A percentile compares a stretch with the other conserved stretches of the same genome.
Conservation (phyloP, 1,140 invertebrate genomes). For the Caerostris extrusa region DNA sequence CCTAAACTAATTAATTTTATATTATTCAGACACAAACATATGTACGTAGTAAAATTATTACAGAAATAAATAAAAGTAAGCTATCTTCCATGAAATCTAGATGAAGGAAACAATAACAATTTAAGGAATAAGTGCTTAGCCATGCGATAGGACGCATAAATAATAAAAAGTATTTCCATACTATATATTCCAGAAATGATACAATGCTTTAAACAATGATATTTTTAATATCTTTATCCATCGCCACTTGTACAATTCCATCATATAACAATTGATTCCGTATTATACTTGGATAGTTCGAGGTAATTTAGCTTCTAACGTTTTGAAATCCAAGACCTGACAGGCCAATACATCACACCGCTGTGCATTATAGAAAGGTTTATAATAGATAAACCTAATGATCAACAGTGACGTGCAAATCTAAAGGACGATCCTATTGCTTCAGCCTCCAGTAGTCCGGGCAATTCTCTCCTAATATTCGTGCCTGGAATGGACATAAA, state of each 20-base stretch:
- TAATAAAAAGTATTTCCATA: no score
- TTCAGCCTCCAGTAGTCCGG: background rate
- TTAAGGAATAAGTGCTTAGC: no score
- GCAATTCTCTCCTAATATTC: constrained; percentile 2
- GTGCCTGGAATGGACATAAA: background rate
- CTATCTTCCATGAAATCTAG: no score
- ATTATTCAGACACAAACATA: no score
- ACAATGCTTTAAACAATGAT: no score
- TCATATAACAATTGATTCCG: background rate
- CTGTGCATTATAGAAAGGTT: background rate
- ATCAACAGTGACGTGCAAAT: background rate
- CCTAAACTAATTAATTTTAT: no score
- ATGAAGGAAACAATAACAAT: no score
- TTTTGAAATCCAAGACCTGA: background rate
- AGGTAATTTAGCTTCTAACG: background rate
- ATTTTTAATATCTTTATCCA: background rate
- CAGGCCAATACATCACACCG: background rate
- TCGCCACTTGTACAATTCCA: background rate
- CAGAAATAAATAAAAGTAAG: no score
- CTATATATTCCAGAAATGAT: no score
- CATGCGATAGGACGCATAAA: no score
- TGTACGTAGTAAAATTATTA: no score
- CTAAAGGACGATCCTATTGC: no score
- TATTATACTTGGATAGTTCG: background rate
- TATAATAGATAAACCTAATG: background rate